phyloP scores from a whole-genome alignment of 1,140 invertebrate genomes.

The Mercenaria mercenaria region DNA sequence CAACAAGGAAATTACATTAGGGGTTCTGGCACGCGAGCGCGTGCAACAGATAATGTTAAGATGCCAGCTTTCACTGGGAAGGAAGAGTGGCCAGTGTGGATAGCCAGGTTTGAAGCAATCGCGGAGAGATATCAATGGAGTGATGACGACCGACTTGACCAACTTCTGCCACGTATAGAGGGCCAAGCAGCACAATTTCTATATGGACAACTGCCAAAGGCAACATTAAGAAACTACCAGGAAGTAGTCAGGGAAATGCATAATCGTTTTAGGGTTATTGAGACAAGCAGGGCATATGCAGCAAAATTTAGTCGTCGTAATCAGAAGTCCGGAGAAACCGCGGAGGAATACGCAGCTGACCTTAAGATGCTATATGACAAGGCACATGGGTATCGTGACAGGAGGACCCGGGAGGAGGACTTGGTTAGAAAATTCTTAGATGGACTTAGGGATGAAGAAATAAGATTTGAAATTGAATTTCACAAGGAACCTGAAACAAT shows the following conservation, averaged over 20 bases:
- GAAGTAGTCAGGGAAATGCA: neutral
- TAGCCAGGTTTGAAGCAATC: conserved; percentile 23
- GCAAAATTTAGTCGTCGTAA: neutral
- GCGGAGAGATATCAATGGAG: neutral
- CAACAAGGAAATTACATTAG: no score
- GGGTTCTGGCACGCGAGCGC: no score
- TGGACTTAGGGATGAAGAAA: neutral
- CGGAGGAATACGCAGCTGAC: conserved; percentile 1
- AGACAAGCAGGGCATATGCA: neutral
- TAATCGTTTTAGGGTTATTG: conserved; percentile 40
- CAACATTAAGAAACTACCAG: neutral
- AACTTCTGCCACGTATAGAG: conserved; percentile 11
- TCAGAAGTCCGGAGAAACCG: neutral
- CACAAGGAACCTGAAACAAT: conserved; percentile 3
- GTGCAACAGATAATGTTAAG: no score
- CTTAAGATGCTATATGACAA: conserved; percentile 14
- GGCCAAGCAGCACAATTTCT: neutral
- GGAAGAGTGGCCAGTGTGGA: conserved; percentile 25
- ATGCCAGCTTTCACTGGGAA: no score
- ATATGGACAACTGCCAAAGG: neutral
- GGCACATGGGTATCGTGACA: neutral
- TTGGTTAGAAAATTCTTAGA: neutral
- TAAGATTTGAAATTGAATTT: conserved; percentile 12
- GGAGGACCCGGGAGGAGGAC: neutral
- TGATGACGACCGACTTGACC: neutral